Base-by-base conservation (phyloP, 2,888 invertebrate species). In the Unio delphinus region DNA sequence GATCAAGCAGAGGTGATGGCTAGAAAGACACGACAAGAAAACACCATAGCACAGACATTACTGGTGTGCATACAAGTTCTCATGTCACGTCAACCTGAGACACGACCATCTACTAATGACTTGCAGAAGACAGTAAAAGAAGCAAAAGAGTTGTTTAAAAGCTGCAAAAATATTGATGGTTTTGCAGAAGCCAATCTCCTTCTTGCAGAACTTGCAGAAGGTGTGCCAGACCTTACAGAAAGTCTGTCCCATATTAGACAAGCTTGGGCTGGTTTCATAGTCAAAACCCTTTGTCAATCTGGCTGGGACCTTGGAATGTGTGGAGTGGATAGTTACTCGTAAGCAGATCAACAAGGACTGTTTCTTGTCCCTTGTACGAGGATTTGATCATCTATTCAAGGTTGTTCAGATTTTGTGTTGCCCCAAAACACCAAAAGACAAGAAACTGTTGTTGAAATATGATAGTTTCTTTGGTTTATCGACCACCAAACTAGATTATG, bases 391-490 rank as follows among this genome's bases (percentile, higher is more conserved):
- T 59, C 63, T 78, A 45, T 81, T 80, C 62, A 54, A 65, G 18
- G 73, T 78, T 0, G 69, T 80, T 30, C 56, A 66, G 15, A 75
- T 75, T 15, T 61, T 83, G 4, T 66, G 73, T 1, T 65, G 68
- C 8, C 67, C 67, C 3, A 64, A 61, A 8, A 45, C 67, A 28
- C 68, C 68, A 15, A 55, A 72, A 4, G 74, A 79, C 30, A 67
- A 75, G 58, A 67, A 66, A 4, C 67, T 73, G 20, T 57, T 64
- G 11, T 68, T 70, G 64, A 56, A 76, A 56, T 80, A 72, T 55
- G 65, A 79, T 45, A 70, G 68, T 55, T 80, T 80, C 61, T 84
- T 80, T 73, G 84, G 84, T 8, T 65, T 84, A 3, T 67, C 60
- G 5, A 64, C 69, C 5, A 28, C 65, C 23, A 64, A 70, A 17